Conservation (phyloP, 2,888 invertebrate species). For the Caenorhabditis doughertyi region DNA sequence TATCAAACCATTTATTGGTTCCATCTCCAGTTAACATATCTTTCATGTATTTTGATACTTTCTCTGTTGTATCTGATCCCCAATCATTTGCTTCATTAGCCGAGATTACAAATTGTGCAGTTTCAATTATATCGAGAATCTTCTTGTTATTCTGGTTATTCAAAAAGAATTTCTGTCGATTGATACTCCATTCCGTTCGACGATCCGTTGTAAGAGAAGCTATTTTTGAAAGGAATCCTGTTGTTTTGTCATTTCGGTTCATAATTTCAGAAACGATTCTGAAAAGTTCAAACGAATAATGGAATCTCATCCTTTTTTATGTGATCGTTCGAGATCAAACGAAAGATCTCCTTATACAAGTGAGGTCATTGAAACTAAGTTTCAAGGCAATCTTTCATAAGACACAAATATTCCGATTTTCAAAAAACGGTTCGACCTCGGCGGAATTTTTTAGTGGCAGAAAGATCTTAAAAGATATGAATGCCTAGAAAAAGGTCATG, state of each 20-base stretch:
- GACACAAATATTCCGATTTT: not conserved
- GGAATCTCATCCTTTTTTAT: not conserved
- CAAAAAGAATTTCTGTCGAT: conserved; percentile 77
- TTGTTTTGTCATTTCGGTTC: conserved; percentile 65
- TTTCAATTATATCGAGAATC: conserved; percentile 75
- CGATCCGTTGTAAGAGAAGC: conserved; percentile 50
- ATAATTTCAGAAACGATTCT: conserved; percentile 78
- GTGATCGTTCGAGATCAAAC: conserved; percentile 1
- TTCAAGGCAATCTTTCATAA: not conserved
- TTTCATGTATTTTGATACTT: conserved; percentile 70
- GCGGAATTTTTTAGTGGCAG: not conserved
- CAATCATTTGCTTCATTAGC: conserved; percentile 71
- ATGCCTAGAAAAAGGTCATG: no score
- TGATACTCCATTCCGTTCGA: conserved; percentile 73
- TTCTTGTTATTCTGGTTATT: conserved; percentile 70
- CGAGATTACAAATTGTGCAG: conserved; percentile 72
- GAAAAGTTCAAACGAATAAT: conserved; percentile 9
- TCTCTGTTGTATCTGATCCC: conserved; percentile 70
- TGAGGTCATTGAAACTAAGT: not conserved
- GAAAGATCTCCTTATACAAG: no score
- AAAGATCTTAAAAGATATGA: no score
- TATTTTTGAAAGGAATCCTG: conserved; percentile 45
- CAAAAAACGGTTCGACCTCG: not conserved
- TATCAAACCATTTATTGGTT: conserved; percentile 79
- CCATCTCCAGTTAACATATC: conserved; percentile 78